Percentiles rank a stretch among this genome's conserved stretches.
Evolutionary conservation across 2,888 invertebrate species (phyloP).

Genomic region (Neria commutata): DNA sequence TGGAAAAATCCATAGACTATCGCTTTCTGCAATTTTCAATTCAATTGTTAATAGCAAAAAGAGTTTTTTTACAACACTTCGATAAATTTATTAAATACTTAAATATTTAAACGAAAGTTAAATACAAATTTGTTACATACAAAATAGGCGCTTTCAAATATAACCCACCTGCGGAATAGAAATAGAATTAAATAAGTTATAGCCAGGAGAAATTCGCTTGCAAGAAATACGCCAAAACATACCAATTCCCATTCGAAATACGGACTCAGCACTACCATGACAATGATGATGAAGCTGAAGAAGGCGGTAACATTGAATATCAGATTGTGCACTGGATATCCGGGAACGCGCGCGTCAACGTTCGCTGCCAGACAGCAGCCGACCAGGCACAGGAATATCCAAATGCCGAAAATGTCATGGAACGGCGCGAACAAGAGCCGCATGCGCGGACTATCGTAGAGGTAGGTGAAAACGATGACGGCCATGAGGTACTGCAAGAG

Average conservation of each 20-base stretch:
- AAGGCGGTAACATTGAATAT: background rate
- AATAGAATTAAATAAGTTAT: no score
- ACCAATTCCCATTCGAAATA: constrained; percentile 30
- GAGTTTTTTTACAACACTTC: no score
- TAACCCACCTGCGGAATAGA: no score
- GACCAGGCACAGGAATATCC: constrained; percentile 19
- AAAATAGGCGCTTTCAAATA: no score
- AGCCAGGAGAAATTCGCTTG: no score
- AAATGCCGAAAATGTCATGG: constrained; percentile 26
- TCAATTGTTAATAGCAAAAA: no score
- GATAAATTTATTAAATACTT: no score
- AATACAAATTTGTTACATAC: no score
- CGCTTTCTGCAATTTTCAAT: no score
- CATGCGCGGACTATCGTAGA: constrained; percentile 13
- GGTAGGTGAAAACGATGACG: constrained; percentile 17
- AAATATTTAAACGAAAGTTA: no score
- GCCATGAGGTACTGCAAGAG: constrained; percentile 8
- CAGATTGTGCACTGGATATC: background rate
- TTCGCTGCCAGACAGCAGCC: constrained; percentile 17
- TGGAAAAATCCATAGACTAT: no score
- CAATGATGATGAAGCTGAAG: constrained; percentile 8
- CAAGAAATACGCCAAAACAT: no score
- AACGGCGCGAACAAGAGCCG: constrained; percentile 21
- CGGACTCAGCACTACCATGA: constrained; percentile 17
- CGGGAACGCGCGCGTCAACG: background rate